These are phyloP conservation scores for Aphrocallistes beatrix DNA, from an alignment of 37 sponge, comb jelly and placozoan species.

Conservation along the genomic window DNA sequence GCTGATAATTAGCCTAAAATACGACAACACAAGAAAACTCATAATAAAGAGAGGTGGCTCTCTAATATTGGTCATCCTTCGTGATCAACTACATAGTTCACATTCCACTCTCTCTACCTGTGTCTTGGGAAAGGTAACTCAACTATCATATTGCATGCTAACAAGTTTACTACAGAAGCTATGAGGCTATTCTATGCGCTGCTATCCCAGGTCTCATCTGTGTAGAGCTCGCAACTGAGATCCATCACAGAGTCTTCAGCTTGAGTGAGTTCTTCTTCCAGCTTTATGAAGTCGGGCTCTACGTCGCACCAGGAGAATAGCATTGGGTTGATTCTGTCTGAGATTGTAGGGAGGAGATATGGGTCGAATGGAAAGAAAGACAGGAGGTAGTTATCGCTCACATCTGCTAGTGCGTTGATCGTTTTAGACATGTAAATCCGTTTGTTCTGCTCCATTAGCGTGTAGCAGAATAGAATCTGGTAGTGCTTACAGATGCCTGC, in stretches of 20 bases:
- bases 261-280: neutral
- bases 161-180: neutral
- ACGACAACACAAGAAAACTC: too few species aligned
- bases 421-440: slow-evolving; percentile 33
- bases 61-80: too few species aligned
- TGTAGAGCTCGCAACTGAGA: neutral
- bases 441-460: slow-evolving; percentile 70
- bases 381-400: neutral
- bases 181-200: neutral
- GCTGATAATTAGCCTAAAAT: too few species aligned
- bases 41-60: too few species aligned
- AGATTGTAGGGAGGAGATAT: neutral
- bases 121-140: too few species aligned
- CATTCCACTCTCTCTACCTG: too few species aligned
- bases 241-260: neutral
- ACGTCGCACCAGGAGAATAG: neutral
- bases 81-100: too few species aligned
- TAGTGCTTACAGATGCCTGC: slow-evolving; percentile 9
- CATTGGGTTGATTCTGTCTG: neutral
- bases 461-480: slow-evolving; percentile 78
- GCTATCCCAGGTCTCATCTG: neutral
- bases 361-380: slow-evolving; percentile 12
- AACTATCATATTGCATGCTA: neutral
- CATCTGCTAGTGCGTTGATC: neutral
- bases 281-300: neutral